Percentiles rank a stretch among this genome's conserved stretches.
Evolutionary conservation across 2,113 vertebrate species (phyloP).

Genomic region (Carassius auratus): DNA sequence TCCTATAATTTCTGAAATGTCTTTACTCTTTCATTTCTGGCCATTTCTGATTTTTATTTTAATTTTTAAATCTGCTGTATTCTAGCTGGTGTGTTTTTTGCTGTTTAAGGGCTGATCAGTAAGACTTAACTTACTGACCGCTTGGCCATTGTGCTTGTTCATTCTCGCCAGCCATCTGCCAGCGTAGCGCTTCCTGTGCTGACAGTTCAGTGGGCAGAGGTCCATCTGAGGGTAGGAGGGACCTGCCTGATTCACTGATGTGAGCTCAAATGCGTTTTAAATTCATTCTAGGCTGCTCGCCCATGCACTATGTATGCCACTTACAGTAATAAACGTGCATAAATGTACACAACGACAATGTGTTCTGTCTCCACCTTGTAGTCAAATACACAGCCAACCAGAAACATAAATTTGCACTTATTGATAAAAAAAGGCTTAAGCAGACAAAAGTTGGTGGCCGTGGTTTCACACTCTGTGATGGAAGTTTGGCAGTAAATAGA

Average conservation of each 20-base stretch:
- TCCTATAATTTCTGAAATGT: not conserved
- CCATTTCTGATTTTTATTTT: not conserved
- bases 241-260: constrained; percentile 12
- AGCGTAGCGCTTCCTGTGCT: constrained; percentile 27
- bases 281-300: constrained; percentile 23
- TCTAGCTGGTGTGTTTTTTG: not conserved
- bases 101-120: not conserved
- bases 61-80: not conserved
- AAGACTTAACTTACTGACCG: not conserved
- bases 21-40: not conserved
- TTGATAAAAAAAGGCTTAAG: not conserved
- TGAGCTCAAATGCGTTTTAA: constrained; percentile 33
- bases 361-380: not conserved
- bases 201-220: constrained; percentile 19
- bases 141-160: constrained; percentile 3
- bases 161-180: constrained; percentile 55
- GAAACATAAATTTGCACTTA: not conserved
- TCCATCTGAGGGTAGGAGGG: constrained; percentile 20
- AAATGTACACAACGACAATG: not conserved
- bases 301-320: not conserved
- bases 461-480: not conserved
- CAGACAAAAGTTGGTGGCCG: not conserved
- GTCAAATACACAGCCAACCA: constrained; percentile 1
- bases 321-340: not conserved
- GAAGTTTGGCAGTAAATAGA: not conserved